A percentile compares a stretch with the other conserved stretches of the same genome.
Conservation (phyloP, 2,113 vertebrate species). For the Melanerpes formicivorus region DNA sequence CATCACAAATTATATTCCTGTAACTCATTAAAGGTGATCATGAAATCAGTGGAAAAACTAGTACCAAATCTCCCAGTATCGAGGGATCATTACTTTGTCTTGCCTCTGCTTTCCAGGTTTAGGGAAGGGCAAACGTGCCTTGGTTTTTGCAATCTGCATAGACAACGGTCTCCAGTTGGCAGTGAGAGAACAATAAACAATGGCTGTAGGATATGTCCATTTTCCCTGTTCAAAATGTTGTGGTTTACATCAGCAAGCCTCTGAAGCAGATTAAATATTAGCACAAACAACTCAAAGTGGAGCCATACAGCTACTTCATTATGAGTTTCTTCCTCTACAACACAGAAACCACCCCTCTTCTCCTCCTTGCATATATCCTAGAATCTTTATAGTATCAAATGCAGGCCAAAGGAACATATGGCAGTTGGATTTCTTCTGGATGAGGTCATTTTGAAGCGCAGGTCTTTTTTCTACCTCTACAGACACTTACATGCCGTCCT, state of each 20-base stretch:
- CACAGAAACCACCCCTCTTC: neutral
- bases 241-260: neutral
- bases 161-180: neutral
- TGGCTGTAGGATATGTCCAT: neutral
- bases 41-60: neutral
- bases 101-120: neutral
- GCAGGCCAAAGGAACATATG: conserved; percentile 63
- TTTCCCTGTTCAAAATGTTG: neutral
- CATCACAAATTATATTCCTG: neutral
- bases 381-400: conserved; percentile 27
- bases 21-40: neutral
- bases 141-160: neutral
- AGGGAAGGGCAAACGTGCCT: neutral
- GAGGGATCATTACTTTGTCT: neutral
- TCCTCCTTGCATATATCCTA: neutral
- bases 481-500: conserved; percentile 61
- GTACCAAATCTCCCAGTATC: neutral
- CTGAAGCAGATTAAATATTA: conserved; percentile 19
- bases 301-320: neutral
- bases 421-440: conserved; percentile 66
- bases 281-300: neutral
- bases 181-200: neutral
- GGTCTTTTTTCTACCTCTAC: conserved; percentile 20
- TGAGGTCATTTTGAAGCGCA: conserved; percentile 71
- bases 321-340: neutral